phyloP scores from a whole-genome alignment of 2,797 vertebrate genomes.

The Hydrolagus colliei region DNA sequence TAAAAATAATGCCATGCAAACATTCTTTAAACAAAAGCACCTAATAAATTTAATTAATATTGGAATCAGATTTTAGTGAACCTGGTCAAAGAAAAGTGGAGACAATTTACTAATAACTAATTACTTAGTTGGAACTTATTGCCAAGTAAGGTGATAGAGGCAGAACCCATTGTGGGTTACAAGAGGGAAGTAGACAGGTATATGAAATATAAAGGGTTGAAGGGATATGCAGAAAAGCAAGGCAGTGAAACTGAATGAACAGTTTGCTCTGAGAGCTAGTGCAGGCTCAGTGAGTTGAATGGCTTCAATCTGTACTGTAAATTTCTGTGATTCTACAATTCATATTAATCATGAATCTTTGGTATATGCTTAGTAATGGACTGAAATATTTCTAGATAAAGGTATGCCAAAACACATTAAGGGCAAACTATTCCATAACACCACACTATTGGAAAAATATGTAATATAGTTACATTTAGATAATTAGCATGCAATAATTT shows the following conservation, averaged over 20 bases:
- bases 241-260: too few species aligned
- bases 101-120: not conserved
- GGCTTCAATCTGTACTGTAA: too few species aligned
- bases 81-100: not conserved
- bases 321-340: too few species aligned
- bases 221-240: too few species aligned
- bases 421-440: not conserved
- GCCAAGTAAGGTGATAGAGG: too few species aligned
- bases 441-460: not conserved
- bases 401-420: not conserved
- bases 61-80: not conserved
- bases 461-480: not conserved
- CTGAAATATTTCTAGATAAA: not conserved
- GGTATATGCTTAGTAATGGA: not conserved
- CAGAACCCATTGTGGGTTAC: too few species aligned
- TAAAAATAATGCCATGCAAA: too few species aligned
- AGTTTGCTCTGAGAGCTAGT: too few species aligned
- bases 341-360: not conserved
- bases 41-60: not conserved
- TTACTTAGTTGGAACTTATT: too few species aligned
- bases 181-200: too few species aligned
- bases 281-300: too few species aligned
- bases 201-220: too few species aligned
- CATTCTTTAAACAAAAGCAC: not conserved
- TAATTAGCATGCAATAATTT: constrained; percentile 3